These are phyloP conservation scores for Erpobdella octoculata DNA, from an alignment of 2,888 invertebrate species.

Conservation along the genomic window DNA sequence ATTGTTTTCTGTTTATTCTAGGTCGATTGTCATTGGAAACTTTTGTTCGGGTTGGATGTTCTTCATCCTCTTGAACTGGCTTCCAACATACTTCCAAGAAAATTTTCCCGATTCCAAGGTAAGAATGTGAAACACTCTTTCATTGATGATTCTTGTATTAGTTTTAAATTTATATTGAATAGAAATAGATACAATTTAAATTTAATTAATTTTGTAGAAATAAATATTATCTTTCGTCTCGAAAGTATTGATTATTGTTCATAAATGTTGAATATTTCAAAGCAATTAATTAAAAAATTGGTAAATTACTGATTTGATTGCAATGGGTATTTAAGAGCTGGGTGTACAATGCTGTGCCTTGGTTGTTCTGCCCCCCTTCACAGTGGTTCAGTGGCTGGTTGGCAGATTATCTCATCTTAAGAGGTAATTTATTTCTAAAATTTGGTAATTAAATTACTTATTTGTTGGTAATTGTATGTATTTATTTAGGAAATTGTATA, in stretches of 20 bases:
- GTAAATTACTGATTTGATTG: too few species aligned
- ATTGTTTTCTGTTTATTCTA: constrained; percentile 41
- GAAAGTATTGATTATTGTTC: too few species aligned
- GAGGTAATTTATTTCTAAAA: constrained; percentile 40
- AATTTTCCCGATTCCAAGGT: constrained; percentile 61
- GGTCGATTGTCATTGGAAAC: constrained; percentile 65
- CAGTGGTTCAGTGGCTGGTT: constrained; percentile 61
- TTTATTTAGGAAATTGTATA: background rate
- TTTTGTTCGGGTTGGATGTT: constrained; percentile 67
- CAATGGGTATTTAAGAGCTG: constrained; percentile 58
- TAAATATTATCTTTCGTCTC: too few species aligned
- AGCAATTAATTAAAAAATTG: too few species aligned
- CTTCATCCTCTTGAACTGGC: constrained; percentile 65
- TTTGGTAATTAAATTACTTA: background rate
- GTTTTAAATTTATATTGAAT: too few species aligned
- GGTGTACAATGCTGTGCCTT: constrained; percentile 67
- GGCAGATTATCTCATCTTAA: constrained; percentile 57
- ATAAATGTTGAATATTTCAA: too few species aligned
- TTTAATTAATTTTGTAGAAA: too few species aligned
- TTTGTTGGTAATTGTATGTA: background rate
- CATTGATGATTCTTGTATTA: too few species aligned
- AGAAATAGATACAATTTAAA: too few species aligned
- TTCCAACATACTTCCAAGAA: constrained; percentile 68
- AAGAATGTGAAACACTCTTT: too few species aligned
- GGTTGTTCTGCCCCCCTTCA: constrained; percentile 61